Evolutionary conservation across 2,113 vertebrate species (phyloP).

Genomic region (Stigmatopora argus): DNA sequence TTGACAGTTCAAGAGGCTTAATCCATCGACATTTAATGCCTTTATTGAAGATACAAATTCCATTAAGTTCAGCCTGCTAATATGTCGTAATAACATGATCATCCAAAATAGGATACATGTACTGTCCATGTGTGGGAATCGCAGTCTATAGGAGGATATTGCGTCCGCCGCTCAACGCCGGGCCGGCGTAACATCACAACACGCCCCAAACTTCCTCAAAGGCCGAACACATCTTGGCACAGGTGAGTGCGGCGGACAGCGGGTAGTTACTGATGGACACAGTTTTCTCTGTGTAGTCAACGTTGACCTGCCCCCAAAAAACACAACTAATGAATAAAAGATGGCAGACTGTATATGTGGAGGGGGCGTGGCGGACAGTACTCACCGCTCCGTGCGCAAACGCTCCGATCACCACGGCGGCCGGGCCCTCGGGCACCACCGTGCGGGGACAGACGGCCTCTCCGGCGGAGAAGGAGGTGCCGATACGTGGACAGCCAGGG

Average conservation of each 20-base stretch:
- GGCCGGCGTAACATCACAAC: conserved; percentile 61
- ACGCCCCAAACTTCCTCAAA: conserved; percentile 95
- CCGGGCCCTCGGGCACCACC: conserved; percentile 79
- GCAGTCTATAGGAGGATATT: conserved; percentile 12
- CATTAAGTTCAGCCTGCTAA: neutral
- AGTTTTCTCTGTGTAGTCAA: conserved; percentile 88
- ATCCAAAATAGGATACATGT: neutral
- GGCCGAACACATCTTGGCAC: conserved; percentile 90
- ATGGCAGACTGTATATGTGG: neutral
- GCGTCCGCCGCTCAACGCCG: neutral
- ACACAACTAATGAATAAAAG: neutral
- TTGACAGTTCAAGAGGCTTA: too few species aligned
- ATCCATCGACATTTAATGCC: too few species aligned
- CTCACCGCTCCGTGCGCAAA: conserved; percentile 93
- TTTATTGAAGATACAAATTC: neutral
- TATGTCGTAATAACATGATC: neutral
- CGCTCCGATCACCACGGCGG: conserved; percentile 86
- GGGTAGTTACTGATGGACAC: conserved; percentile 96
- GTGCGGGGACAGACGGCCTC: conserved; percentile 71
- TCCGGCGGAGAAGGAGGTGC: conserved; percentile 79
- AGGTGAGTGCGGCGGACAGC: conserved; percentile 91
- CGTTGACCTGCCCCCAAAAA: conserved; percentile 69
- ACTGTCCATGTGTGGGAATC: neutral
- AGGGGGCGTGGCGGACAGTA: neutral
- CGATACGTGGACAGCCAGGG: conserved; percentile 83